Conservation (phyloP, 2,888 invertebrate genomes). For the Gymnoscelis rufifasciata region DNA sequence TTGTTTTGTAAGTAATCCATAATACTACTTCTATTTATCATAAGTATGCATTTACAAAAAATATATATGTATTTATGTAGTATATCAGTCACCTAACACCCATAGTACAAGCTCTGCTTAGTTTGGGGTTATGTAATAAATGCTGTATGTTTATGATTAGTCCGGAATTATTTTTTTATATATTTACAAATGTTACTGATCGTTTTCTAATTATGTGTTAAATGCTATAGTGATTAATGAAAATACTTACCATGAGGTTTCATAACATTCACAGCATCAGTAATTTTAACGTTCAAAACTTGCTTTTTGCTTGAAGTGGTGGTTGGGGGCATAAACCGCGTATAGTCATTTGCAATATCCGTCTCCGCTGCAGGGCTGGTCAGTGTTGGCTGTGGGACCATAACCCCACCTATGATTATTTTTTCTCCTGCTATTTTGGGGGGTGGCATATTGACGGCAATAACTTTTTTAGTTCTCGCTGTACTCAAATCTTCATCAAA, state of each 20-base stretch:
- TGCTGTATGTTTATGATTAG: too few species aligned
- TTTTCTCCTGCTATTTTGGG: slow-evolving; percentile 44
- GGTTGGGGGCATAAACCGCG: slow-evolving; percentile 58
- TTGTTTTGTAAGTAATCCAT: too few species aligned
- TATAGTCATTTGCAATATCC: slow-evolving; percentile 47
- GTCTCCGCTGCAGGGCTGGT: slow-evolving; percentile 9
- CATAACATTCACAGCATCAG: slow-evolving; percentile 22
- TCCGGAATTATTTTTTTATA: too few species aligned
- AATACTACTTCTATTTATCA: too few species aligned
- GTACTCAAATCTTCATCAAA: slow-evolving; percentile 61
- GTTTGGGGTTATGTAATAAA: too few species aligned
- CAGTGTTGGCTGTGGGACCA: slow-evolving; percentile 39
- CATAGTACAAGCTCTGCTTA: too few species aligned
- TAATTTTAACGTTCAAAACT: not conserved
- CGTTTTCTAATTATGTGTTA: too few species aligned
- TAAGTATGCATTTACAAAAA: too few species aligned
- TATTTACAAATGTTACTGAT: too few species aligned
- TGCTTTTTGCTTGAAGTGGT: not conserved
- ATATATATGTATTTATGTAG: too few species aligned
- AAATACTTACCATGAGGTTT: slow-evolving; percentile 27
- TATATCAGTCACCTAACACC: too few species aligned
- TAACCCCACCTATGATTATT: slow-evolving; percentile 59
- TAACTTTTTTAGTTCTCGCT: slow-evolving; percentile 39
- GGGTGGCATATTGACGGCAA: slow-evolving; percentile 59
- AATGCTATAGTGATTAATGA: too few species aligned